Base-by-base conservation (phyloP, 1,140 invertebrate genomes). In the Dolichoris vasculosae region DNA sequence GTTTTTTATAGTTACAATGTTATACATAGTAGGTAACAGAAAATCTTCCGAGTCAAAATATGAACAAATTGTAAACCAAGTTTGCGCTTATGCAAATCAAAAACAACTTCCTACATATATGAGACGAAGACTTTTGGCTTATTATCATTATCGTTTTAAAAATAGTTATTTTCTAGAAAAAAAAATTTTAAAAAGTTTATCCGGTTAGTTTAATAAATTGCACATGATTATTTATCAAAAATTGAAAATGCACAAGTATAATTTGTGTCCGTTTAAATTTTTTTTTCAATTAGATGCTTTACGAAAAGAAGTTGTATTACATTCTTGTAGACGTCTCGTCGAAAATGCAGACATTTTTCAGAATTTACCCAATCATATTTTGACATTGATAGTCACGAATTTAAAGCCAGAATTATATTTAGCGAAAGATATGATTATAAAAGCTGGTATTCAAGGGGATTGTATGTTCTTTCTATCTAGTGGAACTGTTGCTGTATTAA, bases 391-490 rank as follows among this genome's bases (percentile, higher is more conserved):
- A 67, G 86, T 92, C 2, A 86, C 86, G 0, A 87, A 86, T 67
- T 85, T 93, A 35, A 93, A 90, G 69, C 90, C 91, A 15, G 92
- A 93, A 83, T 82, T 93, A 15, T 92, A 92, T 86, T 86, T 93
- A 46, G 90, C 89, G 0, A 90, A 92, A 63, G 92, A 93, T 48
- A 87, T 91, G 11, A 94, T 95, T 30, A 90, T 94, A 6, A 94
- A 94, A 88, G 94, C 94, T 7, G 94, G 94, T 0, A 91, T 92
- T 23, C 89, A 92, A 20, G 95, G 95, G 17, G 94, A 95, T 64
- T 95, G 94, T 86, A 95, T 95, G 94, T 95, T 94, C 87, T 95
- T 95, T 84, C 89, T 95, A 20, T 92, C 93, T 0, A 92, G 90
- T 80, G 95, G 95, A 48, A 94, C 94, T 7, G 94, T 95, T 0